These are phyloP conservation scores for Apamea monoglypha DNA, from an alignment of 2,888 invertebrate genomes.

Conservation along the genomic window DNA sequence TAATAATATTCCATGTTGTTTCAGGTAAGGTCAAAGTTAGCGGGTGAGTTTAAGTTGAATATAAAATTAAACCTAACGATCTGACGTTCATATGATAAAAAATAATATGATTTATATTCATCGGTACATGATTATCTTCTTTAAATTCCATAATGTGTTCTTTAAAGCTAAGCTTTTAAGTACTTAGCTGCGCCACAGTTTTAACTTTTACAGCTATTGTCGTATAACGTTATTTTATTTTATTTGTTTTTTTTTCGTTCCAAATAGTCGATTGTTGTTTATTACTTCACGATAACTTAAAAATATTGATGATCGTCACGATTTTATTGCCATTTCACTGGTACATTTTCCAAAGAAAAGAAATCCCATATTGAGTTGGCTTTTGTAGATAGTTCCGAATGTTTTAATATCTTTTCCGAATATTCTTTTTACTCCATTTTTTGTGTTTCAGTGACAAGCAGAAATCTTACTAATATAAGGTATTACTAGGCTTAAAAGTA, in stretches of 20 bases:
- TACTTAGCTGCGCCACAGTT: no score
- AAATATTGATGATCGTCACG: not conserved
- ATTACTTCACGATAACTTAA: not conserved
- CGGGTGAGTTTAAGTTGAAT: not conserved
- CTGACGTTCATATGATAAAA: no score
- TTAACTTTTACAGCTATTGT: no score
- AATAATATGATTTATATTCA: not conserved
- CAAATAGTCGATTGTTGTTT: not conserved
- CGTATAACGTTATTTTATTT: not conserved
- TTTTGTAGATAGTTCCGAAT: not conserved
- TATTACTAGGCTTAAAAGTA: not conserved
- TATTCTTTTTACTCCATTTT: not conserved
- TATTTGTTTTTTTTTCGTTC: not conserved
- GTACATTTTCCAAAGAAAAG: not conserved
- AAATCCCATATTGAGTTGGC: no score
- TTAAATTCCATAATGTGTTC: not conserved
- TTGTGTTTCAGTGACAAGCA: not conserved
- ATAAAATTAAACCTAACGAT: not conserved
- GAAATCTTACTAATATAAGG: no score
- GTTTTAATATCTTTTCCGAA: not conserved
- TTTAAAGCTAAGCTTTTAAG: not conserved
- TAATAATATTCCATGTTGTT: conserved; percentile 11
- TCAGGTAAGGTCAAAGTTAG: conserved; percentile 30
- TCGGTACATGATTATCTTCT: no score
- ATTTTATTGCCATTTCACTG: not conserved